These are phyloP conservation scores for Cyclargus thomasi DNA, from an alignment of 1,140 invertebrate genomes.

Conservation along the genomic window DNA sequence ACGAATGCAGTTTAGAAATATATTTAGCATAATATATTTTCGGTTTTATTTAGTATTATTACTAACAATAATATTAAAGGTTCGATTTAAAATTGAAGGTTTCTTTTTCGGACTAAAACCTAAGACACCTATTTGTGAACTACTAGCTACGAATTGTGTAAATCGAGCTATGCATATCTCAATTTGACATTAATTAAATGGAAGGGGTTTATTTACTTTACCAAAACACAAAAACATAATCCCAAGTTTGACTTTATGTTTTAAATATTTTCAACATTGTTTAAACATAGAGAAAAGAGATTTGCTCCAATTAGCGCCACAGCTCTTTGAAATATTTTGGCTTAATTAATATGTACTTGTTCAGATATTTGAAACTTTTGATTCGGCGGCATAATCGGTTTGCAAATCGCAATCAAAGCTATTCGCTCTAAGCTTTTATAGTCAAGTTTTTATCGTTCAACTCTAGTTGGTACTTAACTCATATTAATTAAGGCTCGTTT, in stretches of 20 bases:
- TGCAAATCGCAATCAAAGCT: conserved; percentile 9
- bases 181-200: too few relatives aligned
- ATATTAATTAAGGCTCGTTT: too few relatives aligned
- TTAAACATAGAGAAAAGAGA: neutral
- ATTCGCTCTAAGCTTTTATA: neutral
- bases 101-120: too few relatives aligned
- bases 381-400: neutral
- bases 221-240: too few relatives aligned
- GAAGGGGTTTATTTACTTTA: too few relatives aligned
- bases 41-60: too few relatives aligned
- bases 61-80: too few relatives aligned
- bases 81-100: too few relatives aligned
- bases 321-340: conserved; percentile 6
- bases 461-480: neutral
- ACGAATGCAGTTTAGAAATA: neutral
- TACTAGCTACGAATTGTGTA: too few relatives aligned
- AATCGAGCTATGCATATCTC: too few relatives aligned
- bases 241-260: too few relatives aligned
- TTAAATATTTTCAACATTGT: neutral
- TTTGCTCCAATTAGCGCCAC: neutral
- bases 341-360: conserved; percentile 7
- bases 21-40: neutral
- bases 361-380: conserved; percentile 3
- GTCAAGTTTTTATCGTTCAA: neutral
- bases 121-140: too few relatives aligned